Conservation (phyloP, 2,113 vertebrate species). For the Protobothrops mucrosquamatus region DNA sequence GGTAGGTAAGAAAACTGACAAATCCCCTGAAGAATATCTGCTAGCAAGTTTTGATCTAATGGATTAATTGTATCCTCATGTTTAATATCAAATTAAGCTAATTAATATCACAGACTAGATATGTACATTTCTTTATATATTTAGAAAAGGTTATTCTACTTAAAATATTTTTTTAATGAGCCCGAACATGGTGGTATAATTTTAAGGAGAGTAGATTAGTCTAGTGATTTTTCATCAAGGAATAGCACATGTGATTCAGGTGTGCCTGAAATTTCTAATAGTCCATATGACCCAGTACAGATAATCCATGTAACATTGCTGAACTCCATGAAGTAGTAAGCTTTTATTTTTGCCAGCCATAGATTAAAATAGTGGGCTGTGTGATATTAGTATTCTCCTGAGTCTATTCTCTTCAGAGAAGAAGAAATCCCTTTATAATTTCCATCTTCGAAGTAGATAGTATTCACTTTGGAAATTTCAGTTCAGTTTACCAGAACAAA, state of each 20-base stretch:
- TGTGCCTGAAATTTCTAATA: background rate
- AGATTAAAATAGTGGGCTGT: background rate
- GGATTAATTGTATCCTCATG: background rate
- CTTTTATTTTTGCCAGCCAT: background rate
- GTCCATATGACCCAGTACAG: background rate
- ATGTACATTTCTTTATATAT: background rate
- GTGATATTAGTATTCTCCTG: background rate
- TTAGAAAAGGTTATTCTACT: background rate
- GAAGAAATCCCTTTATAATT: background rate
- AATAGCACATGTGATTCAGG: background rate
- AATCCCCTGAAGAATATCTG: background rate
- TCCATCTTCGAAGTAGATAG: background rate
- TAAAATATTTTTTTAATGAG: background rate
- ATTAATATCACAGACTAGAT: background rate
- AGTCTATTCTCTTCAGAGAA: background rate
- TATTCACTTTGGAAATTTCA: background rate
- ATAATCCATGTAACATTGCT: background rate
- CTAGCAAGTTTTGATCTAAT: background rate
- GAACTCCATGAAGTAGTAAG: background rate
- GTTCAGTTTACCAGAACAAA: background rate
- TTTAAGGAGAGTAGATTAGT: background rate
- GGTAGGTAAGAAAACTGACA: background rate
- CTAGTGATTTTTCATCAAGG: background rate
- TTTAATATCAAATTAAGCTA: background rate
- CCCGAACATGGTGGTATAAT: background rate